These are phyloP conservation scores for Pseudolycoriella hygida DNA, from an alignment of 2,888 invertebrate genomes.

Conservation along the genomic window DNA sequence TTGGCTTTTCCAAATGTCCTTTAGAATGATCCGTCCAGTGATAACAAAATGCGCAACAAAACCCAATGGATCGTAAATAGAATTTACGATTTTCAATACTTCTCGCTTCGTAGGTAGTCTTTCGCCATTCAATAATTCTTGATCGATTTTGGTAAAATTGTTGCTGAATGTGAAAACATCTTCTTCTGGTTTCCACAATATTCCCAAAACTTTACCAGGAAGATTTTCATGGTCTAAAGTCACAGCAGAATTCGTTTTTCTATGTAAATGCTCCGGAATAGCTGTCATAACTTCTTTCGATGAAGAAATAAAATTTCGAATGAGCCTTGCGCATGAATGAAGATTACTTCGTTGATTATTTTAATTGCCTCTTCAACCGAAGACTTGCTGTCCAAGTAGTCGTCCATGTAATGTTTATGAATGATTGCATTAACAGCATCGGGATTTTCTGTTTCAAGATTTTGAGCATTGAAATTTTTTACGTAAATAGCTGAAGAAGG, in stretches of 20 bases:
- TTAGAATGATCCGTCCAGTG: slow-evolving; percentile 6
- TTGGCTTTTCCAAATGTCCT: slow-evolving; percentile 5
- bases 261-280: background rate
- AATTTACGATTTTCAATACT: background rate
- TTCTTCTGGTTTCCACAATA: background rate
- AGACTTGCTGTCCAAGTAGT: background rate
- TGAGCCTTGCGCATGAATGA: background rate
- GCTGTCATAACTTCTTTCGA: background rate
- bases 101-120: background rate
- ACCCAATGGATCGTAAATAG: slow-evolving; percentile 7
- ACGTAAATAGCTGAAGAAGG: background rate
- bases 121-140: background rate
- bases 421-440: background rate
- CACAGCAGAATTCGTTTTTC: background rate
- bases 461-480: background rate
- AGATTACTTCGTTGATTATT: background rate
- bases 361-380: background rate
- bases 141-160: background rate
- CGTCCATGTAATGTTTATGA: background rate
- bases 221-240: background rate
- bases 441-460: background rate
- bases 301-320: background rate
- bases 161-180: background rate
- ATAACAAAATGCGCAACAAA: slow-evolving; percentile 6
- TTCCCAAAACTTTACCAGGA: background rate